A percentile compares a stretch with the other conserved stretches of the same genome.
These are phyloP conservation scores for Phymatocera aterrima DNA, from an alignment of 2,888 invertebrate genomes.

Conservation along the genomic window DNA sequence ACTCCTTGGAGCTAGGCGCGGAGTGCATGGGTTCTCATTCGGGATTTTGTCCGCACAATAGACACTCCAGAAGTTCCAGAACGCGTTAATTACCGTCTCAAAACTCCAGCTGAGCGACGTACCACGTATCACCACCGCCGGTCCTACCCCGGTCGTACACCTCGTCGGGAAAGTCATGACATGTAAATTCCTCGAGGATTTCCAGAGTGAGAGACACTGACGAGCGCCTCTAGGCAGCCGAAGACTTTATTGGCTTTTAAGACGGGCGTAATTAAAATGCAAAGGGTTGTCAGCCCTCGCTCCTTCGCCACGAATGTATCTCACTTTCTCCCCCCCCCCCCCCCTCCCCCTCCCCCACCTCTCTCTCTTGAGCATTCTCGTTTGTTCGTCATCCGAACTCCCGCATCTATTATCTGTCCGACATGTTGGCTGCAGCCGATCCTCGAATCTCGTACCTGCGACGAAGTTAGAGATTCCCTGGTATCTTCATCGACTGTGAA, in stretches of 20 bases:
- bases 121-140: not conserved
- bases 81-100: not conserved
- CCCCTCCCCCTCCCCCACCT: conserved; percentile 47
- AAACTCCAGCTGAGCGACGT: not conserved
- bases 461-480: not conserved
- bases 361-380: conserved; percentile 12
- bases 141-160: conserved; percentile 42
- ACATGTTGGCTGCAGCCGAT: not conserved
- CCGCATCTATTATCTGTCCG: not conserved
- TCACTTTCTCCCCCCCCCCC: conserved; percentile 48
- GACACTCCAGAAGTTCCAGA: not conserved
- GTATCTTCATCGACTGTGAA: not conserved
- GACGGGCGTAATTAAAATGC: conserved; percentile 70
- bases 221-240: conserved; percentile 56
- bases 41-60: conserved; percentile 17
- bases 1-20: conserved; percentile 60
- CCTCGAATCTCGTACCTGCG: not conserved
- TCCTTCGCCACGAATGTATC: conserved; percentile 48
- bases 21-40: conserved; percentile 42
- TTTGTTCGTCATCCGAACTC: not conserved
- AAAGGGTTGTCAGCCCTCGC: conserved; percentile 65
- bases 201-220: conserved; percentile 59
- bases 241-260: conserved; percentile 70
- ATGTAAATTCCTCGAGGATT: conserved; percentile 11
- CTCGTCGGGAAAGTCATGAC: not conserved